These are phyloP conservation scores for Vulpes ferrilata DNA, from an alignment of 2,113 vertebrate species.

Conservation along the genomic window DNA sequence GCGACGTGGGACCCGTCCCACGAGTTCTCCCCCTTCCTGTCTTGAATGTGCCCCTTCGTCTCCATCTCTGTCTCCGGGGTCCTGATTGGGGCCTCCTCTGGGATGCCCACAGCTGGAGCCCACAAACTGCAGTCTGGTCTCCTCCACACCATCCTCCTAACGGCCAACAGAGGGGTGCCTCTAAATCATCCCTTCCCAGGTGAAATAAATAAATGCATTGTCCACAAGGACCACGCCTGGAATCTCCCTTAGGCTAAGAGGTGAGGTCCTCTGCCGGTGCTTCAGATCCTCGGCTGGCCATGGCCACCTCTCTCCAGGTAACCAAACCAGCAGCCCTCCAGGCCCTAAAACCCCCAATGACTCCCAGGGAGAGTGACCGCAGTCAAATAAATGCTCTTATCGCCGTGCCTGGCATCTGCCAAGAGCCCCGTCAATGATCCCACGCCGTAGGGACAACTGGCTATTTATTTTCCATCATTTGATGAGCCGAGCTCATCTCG, in stretches of 20 bases:
- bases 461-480: background rate
- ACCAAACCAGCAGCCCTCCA: accelerated
- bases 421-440: background rate
- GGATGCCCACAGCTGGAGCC: background rate
- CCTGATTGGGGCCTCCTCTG: background rate
- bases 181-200: background rate
- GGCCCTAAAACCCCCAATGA: background rate
- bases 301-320: accelerated
- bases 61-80: background rate
- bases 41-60: background rate
- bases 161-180: background rate
- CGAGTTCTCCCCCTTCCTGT: background rate
- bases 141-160: background rate
- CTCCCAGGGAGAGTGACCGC: background rate
- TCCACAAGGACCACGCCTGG: background rate
- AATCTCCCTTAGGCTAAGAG: background rate
- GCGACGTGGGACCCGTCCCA: background rate
- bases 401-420: background rate
- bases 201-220: background rate
- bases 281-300: background rate
- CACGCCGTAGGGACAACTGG: background rate
- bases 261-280: too few species aligned
- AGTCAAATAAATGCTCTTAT: background rate
- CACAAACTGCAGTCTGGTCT: background rate
- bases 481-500: background rate